Conservation (phyloP, 2,888 invertebrate species). For the Phengaris arion region DNA sequence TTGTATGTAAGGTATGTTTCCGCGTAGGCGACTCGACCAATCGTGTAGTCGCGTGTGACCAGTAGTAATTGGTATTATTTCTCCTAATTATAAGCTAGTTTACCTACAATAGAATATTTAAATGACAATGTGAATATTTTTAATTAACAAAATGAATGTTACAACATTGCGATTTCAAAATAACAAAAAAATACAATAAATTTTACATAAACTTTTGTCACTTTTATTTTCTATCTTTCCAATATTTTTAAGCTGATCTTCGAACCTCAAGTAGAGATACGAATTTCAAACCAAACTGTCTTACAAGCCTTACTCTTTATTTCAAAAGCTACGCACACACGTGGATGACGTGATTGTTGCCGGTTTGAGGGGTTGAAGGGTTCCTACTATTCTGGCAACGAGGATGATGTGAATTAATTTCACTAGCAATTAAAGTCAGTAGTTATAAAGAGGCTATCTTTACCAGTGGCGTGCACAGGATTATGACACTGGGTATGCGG, state of each 20-base stretch:
- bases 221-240: constrained; percentile 37
- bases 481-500: no score
- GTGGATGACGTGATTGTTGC: no score
- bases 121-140: constrained; percentile 84
- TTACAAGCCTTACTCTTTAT: no score
- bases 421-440: no score
- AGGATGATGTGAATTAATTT: no score
- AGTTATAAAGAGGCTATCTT: no score
- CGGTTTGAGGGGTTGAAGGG: no score
- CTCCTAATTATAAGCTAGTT: constrained; percentile 77
- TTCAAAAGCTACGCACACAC: no score
- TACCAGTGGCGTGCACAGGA: no score
- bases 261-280: no score
- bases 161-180: constrained; percentile 81
- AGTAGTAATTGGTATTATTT: constrained; percentile 77
- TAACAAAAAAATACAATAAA: constrained; percentile 81
- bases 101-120: constrained; percentile 81
- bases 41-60: constrained; percentile 67
- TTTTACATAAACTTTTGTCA: constrained; percentile 69
- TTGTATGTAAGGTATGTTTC: constrained; percentile 74
- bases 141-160: constrained; percentile 83
- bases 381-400: no score
- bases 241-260: not conserved
- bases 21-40: constrained; percentile 76
- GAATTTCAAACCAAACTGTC: no score